A percentile compares a stretch with the other conserved stretches of the same genome.
Conservation (phyloP, 2,888 invertebrate species). For the Apamea anceps region DNA sequence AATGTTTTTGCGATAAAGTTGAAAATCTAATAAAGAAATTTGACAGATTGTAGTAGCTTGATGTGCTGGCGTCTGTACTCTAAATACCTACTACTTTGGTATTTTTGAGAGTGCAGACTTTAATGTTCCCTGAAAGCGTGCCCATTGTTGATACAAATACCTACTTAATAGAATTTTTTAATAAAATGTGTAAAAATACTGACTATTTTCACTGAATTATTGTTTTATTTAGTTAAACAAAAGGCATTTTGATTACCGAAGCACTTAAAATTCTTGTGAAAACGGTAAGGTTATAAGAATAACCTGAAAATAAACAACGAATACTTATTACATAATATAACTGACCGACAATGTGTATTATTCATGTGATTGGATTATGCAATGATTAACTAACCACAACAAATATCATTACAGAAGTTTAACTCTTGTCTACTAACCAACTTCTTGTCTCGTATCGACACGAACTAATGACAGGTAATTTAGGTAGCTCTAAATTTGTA, state of each 20-base stretch:
- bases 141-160: not conserved
- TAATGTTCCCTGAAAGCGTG: not conserved
- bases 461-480: not conserved
- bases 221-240: not conserved
- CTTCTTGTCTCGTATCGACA: not conserved
- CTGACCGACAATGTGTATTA: slow-evolving; percentile 26
- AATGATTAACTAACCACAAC: slow-evolving; percentile 4
- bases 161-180: slow-evolving; percentile 10
- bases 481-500: not conserved
- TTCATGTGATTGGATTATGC: slow-evolving; percentile 48
- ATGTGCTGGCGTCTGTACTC: too few relatives aligned
- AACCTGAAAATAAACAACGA: slow-evolving; percentile 15
- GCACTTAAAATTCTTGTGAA: slow-evolving; percentile 7
- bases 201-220: not conserved
- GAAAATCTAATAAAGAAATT: too few relatives aligned
- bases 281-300: slow-evolving; percentile 6
- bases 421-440: not conserved
- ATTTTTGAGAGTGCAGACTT: not conserved
- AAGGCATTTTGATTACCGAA: not conserved
- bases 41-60: too few relatives aligned
- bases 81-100: not conserved
- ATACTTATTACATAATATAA: slow-evolving; percentile 37
- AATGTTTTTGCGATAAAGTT: too few relatives aligned
- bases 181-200: not conserved
- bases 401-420: slow-evolving; percentile 27